These are phyloP conservation scores for Lampropteryx suffumata DNA, from an alignment of 2,888 invertebrate species.

Conservation along the genomic window DNA sequence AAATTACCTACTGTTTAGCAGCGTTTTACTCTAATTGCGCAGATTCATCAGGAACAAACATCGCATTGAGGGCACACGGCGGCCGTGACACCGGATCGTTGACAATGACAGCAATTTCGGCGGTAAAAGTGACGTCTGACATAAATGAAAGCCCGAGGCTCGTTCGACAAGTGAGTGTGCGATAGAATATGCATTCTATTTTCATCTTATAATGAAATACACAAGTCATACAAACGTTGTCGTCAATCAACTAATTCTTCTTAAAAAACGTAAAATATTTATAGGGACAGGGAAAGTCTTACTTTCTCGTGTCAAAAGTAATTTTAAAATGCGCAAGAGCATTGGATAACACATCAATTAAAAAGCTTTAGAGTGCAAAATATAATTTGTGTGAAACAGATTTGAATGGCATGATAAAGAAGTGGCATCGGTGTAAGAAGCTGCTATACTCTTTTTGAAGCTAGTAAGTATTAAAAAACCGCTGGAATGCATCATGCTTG, in stretches of 20 bases:
- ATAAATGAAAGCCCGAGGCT: slow-evolving; percentile 20
- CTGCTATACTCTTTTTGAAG: too few relatives aligned
- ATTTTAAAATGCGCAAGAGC: slow-evolving; percentile 2
- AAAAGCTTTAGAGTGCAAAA: slow-evolving; percentile 4
- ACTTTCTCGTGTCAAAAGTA: slow-evolving; percentile 5
- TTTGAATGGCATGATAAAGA: too few relatives aligned
- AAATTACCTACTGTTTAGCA: slow-evolving; percentile 74
- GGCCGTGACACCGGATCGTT: slow-evolving; percentile 54
- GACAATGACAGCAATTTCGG: slow-evolving; percentile 66
- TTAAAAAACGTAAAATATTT: slow-evolving; percentile 9
- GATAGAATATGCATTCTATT: slow-evolving; percentile 8
- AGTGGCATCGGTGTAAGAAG: too few relatives aligned
- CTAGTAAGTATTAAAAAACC: too few relatives aligned
- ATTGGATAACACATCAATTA: slow-evolving; percentile 11
- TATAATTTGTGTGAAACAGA: too few relatives aligned
- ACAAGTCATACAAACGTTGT: not conserved
- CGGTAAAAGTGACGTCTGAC: slow-evolving; percentile 48
- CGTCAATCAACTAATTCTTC: not conserved
- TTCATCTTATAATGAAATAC: not conserved
- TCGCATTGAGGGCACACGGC: slow-evolving; percentile 54
- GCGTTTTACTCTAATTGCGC: slow-evolving; percentile 76
- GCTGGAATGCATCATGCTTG: too few relatives aligned
- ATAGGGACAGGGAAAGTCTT: slow-evolving; percentile 3
- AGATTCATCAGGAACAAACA: slow-evolving; percentile 62
- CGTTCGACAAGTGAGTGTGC: slow-evolving; percentile 21